These are phyloP conservation scores for Cuniculus paca DNA, from an alignment of 2,797 vertebrate genomes.

Conservation along the genomic window DNA sequence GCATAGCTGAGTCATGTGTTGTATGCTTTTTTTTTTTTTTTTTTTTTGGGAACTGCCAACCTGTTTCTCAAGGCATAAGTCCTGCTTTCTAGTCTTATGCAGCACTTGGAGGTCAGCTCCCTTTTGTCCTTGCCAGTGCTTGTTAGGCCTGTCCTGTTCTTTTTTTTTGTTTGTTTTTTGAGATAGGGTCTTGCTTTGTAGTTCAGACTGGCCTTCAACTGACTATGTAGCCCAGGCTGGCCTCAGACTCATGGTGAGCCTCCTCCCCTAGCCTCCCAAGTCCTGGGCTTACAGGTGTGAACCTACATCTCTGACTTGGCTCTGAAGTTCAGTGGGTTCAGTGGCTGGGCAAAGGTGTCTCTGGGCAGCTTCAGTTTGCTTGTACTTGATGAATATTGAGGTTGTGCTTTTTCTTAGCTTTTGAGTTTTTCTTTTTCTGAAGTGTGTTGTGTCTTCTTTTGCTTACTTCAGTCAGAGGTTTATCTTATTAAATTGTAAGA, in stretches of 20 bases:
- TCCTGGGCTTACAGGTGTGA: neutral
- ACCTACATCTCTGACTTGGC: neutral
- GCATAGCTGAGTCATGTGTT: too few species aligned
- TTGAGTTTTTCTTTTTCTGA: neutral
- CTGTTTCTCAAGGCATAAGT: neutral
- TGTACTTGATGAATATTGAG: too few species aligned
- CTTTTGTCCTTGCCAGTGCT: neutral
- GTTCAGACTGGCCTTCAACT: neutral
- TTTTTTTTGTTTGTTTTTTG: neutral
- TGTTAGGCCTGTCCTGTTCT: neutral
- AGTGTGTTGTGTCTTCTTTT: neutral
- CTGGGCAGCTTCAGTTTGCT: neutral
- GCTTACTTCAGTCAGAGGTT: neutral
- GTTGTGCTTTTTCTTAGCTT: fast-evolving
- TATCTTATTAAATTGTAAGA: neutral
- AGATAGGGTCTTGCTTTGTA: neutral
- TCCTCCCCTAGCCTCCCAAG: neutral
- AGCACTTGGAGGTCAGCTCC: fast-evolving
- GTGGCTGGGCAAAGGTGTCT: too few species aligned
- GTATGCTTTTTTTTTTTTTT: neutral
- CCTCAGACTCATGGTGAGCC: neutral
- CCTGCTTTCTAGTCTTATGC: fast-evolving
- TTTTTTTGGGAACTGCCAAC: neutral
- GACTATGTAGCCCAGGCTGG: neutral
- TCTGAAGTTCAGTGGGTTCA: neutral